Base-by-base conservation (phyloP, 2,797 vertebrate species). In the Sebastes melanostomus region DNA sequence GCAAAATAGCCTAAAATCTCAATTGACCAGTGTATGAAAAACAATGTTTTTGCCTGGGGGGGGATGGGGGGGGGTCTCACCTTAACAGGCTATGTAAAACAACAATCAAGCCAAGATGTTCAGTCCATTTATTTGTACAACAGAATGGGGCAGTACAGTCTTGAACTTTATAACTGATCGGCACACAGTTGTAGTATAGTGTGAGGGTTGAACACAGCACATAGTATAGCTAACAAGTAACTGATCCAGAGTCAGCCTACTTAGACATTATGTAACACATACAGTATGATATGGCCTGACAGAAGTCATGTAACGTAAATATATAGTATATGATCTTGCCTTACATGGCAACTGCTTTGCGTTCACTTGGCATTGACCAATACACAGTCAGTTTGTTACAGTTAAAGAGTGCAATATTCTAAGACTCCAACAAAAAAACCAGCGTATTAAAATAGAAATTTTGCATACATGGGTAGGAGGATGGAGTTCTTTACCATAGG, bases 401-500 rank as follows among this genome's bases (percentile, higher is more conserved):
- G 72, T 85, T 66, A 79, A 79, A 52, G 81, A 89, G 83, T 86
- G 82, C 79, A 88, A 83, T 74, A 86, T 81, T 70, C 72, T 76
- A 91, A 87, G 90, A 92, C 87, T 91, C 84, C 80, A 88, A 92
- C 72, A 90, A 83, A 83, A 83, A 91, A 89, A 87, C 61, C 86
- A 81, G 91, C 78, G 36, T 93, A 93, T 91, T 93, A 94, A 95
- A 95, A 94, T 94, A 95, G 93, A 94, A 91, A 93, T 95, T 95
- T 93, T 94, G 93, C 92, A 93, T 93, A 93, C 84, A 91, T 91
- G 90, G 81, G 83, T 86, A 74, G 83, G 81, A 86, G 80, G 86
- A 87, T 94, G 91, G 89, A 90, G 88, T 88, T 94, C 94, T 95
- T 95, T 94, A 94, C 93, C 93, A 94, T 94, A 94, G 94, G 94